Conservation (phyloP, 1,140 invertebrate genomes). For the Drosophila teissieri region DNA sequence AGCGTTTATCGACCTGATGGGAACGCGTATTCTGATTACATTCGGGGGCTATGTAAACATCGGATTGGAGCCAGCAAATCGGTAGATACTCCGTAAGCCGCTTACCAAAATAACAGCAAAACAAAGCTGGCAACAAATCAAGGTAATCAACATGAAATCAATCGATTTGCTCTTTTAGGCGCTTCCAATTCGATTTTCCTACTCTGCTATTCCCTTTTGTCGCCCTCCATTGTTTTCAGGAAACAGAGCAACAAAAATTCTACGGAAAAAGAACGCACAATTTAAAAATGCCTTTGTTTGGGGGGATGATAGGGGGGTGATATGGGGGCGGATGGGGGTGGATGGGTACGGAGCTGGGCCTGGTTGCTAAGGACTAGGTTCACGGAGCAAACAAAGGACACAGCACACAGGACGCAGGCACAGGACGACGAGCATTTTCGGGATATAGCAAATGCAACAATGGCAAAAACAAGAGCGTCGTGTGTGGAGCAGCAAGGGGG, state of each 20-base stretch:
- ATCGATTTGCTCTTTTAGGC: constrained; percentile 72
- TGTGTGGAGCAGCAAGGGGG: constrained; percentile 10
- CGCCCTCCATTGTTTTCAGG: constrained; percentile 27
- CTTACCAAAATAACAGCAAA: constrained; percentile 30
- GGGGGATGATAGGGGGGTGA: constrained; percentile 9
- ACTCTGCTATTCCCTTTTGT: constrained; percentile 47
- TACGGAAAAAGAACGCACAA: constrained; percentile 59
- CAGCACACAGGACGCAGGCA: constrained; percentile 61
- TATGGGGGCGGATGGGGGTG: background rate
- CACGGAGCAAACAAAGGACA: constrained; percentile 67
- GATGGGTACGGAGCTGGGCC: background rate
- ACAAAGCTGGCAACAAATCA: constrained; percentile 56
- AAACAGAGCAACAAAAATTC: constrained; percentile 38
- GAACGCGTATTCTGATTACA: constrained; percentile 27
- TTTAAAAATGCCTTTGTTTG: constrained; percentile 80
- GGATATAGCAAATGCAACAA: constrained; percentile 22
- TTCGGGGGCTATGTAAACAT: constrained; percentile 29
- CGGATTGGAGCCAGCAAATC: constrained; percentile 29
- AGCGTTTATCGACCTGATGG: constrained; percentile 27
- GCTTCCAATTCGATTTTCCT: constrained; percentile 58
- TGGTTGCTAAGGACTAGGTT: constrained; percentile 3
- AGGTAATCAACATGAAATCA: constrained; percentile 81
- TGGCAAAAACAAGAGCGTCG: constrained; percentile 19
- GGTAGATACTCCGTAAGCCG: constrained; percentile 43
- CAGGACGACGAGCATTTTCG: constrained; percentile 35